Evolutionary conservation across 2,888 invertebrate species (phyloP).

Genomic region (Drosophila lutescens): DNA sequence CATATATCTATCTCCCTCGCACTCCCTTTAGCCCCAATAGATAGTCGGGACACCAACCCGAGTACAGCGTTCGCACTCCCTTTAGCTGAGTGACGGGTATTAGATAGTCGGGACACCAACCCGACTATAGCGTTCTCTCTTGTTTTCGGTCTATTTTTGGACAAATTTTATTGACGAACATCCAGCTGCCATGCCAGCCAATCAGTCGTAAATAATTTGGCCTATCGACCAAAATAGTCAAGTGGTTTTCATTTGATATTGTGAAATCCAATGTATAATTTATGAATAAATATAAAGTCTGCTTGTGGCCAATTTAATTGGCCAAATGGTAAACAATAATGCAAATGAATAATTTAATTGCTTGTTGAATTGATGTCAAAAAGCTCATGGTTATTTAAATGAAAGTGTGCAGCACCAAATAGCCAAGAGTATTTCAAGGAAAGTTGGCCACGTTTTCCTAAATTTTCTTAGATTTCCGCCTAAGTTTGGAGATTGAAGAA

Average conservation of each 20-base stretch:
- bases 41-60: too few species aligned
- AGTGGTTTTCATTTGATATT: conserved; percentile 41
- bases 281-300: conserved; percentile 40
- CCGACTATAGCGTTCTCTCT: too few species aligned
- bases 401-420: conserved; percentile 1
- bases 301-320: conserved; percentile 60
- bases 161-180: conserved; percentile 19
- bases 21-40: too few species aligned
- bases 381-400: conserved; percentile 18
- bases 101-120: too few species aligned
- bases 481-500: too few species aligned
- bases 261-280: conserved; percentile 39
- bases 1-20: too few species aligned
- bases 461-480: neutral
- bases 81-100: too few species aligned
- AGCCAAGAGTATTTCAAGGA: neutral
- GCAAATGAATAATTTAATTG: conserved; percentile 62
- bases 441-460: neutral
- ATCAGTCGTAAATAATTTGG: conserved; percentile 36
- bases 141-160: neutral
- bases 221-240: conserved; percentile 28
- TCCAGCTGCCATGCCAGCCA: conserved; percentile 12
- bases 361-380: conserved; percentile 29
- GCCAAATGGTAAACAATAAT: conserved; percentile 59
- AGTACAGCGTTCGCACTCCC: too few species aligned